Base-by-base conservation (phyloP, 2,797 vertebrate genomes). In the Epinephelus malabaricus region DNA sequence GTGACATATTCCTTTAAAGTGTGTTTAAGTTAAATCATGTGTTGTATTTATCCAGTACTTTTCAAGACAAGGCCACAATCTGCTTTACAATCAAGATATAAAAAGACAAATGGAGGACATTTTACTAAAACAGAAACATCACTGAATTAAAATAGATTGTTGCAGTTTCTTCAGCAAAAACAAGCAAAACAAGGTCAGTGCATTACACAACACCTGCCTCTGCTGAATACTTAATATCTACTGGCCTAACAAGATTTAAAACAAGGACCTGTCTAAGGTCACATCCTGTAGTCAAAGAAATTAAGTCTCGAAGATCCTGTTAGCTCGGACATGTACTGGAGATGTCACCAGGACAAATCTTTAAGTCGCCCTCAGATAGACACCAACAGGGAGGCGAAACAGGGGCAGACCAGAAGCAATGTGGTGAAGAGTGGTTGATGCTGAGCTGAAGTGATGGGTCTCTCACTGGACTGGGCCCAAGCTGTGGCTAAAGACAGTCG, bases 71-170 rank as follows among this genome's bases (percentile, higher is more conserved):
- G 46, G 2, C 18, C 11, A 61, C 21, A 55, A 23, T 49, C 25
- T 56, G 14, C 34, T 56, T 46, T 25, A 54, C 27, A 67, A 27
- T 73, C 3, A 49, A 17, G n/a, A 50, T 5, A 55, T 18, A 30
- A 51, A 66, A 55, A 59, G 23, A 64, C 50, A 60, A n/a, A 61
- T 5, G n/a, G 58, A 54, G 27, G 27, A 46, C n/a, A 43, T 3
- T 25, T 51, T 38, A 68, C 23, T 45, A 17, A 55, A 69, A 51
- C 7, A 53, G 54, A 65, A 67, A 53, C 7, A 15, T 13, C 14
- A 65, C n/a, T 23, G 55, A 53, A 2, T 4, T 25, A 25, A 53
- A 76, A 62, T 13, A 47, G 47, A 51, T 3, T 34, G 34, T 60
- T 38, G 30, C 17, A 13, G 18, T 59, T 38, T 38, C 18, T 60